These are phyloP conservation scores for Choristoneura fumiferana DNA, from an alignment of 1,140 invertebrate genomes.

Conservation along the genomic window DNA sequence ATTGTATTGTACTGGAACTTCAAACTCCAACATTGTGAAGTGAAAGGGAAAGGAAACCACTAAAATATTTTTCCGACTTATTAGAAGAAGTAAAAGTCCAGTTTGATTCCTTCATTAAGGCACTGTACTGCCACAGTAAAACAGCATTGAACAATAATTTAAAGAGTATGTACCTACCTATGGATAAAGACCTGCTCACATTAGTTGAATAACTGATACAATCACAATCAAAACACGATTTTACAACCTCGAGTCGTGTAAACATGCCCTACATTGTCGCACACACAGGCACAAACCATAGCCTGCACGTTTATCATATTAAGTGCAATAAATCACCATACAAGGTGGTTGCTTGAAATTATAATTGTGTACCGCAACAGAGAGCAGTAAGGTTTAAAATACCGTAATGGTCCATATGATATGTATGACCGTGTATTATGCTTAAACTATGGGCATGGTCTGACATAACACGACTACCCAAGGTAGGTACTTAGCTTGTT, in stretches of 20 bases:
- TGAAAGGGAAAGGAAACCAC: too few relatives aligned
- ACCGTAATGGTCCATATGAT: background rate
- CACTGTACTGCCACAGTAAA: too few relatives aligned
- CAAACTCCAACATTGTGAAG: too few relatives aligned
- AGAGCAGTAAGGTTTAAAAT: background rate
- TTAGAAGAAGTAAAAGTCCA: too few relatives aligned
- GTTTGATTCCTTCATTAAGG: too few relatives aligned
- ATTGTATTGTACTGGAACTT: too few relatives aligned
- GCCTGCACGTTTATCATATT: slow-evolving; percentile 40
- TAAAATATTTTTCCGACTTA: too few relatives aligned
- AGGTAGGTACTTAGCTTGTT: too few relatives aligned
- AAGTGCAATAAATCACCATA: slow-evolving; percentile 47
- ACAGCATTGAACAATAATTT: too few relatives aligned
- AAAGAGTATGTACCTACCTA: too few relatives aligned
- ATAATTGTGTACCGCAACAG: background rate
- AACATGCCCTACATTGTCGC: slow-evolving; percentile 57
- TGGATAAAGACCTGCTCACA: too few relatives aligned
- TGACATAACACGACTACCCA: slow-evolving; percentile 4
- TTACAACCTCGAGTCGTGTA: slow-evolving; percentile 54
- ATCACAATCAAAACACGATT: slow-evolving; percentile 19
- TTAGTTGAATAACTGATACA: background rate
- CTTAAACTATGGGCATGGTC: slow-evolving; percentile 16
- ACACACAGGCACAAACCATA: slow-evolving; percentile 42
- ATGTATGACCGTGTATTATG: background rate
- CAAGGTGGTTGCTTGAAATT: slow-evolving; percentile 7